A percentile compares a stretch with the other conserved stretches of the same genome.
These are phyloP conservation scores for Oxyscelio sp. DNA, from an alignment of 2,888 invertebrate genomes.

Conservation along the genomic window DNA sequence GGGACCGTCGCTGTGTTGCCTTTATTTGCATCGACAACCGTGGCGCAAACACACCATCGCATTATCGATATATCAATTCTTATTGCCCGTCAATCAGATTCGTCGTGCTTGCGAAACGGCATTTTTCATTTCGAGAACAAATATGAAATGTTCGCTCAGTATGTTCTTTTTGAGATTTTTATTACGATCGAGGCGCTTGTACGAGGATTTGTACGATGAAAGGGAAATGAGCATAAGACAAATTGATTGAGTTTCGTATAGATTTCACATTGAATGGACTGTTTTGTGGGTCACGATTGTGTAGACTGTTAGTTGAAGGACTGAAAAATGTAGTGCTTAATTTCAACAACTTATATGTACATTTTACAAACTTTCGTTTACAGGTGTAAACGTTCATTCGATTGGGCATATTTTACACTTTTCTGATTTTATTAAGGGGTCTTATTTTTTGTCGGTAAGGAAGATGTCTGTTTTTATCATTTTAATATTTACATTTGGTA, in stretches of 20 bases:
- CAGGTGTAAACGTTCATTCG: too few species aligned
- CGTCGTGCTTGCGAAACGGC: constrained; percentile 53
- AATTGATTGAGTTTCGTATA: constrained; percentile 23
- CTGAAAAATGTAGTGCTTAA: too few species aligned
- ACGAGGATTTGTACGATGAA: constrained; percentile 38
- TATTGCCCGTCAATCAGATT: constrained; percentile 74
- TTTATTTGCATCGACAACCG: constrained; percentile 74
- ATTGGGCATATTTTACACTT: too few species aligned
- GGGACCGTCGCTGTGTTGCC: constrained; percentile 55
- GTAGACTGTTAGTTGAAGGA: too few species aligned
- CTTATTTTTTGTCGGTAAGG: too few species aligned
- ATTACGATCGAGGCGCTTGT: constrained; percentile 17
- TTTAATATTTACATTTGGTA: too few species aligned
- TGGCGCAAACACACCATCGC: constrained; percentile 53
- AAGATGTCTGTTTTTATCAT: too few species aligned
- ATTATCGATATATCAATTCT: constrained; percentile 73
- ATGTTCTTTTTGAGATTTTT: constrained; percentile 35
- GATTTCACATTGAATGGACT: constrained; percentile 16
- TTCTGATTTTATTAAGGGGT: too few species aligned
- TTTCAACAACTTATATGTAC: too few species aligned
- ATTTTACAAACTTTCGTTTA: too few species aligned
- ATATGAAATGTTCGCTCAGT: constrained; percentile 30
- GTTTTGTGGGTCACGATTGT: too few species aligned
- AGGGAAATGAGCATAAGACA: constrained; percentile 30
- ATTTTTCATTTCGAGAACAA: constrained; percentile 47